Conservation (phyloP, 2,888 invertebrate genomes). For the Drosophila neotestacea region DNA sequence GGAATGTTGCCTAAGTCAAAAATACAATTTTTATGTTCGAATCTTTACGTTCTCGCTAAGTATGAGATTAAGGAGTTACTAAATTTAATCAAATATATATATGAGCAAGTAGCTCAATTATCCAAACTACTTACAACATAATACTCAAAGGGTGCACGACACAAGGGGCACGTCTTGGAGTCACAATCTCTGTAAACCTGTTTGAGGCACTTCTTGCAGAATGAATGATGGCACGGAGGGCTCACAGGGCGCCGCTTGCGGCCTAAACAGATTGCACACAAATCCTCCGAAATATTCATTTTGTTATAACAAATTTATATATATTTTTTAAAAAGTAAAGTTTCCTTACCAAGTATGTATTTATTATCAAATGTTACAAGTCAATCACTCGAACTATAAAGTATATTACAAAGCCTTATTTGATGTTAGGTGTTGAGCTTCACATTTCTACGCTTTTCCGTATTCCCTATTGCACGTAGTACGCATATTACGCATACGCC, state of each 20-base stretch:
- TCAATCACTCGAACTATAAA: conserved; percentile 22
- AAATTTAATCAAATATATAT: background rate
- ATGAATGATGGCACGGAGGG: conserved; percentile 56
- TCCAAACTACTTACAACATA: conserved; percentile 56
- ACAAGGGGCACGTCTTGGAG: conserved; percentile 56
- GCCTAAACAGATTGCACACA: conserved; percentile 52
- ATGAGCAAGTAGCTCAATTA: too few relatives aligned
- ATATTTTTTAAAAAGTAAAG: background rate
- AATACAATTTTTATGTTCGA: conserved; percentile 46
- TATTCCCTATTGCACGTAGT: conserved; percentile 5
- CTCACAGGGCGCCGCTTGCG: conserved; percentile 46
- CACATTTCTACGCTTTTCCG: background rate
- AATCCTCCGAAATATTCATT: conserved; percentile 45
- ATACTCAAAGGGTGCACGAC: conserved; percentile 59
- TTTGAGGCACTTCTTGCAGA: conserved; percentile 55
- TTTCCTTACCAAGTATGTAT: conserved; percentile 1
- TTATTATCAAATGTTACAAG: conserved; percentile 11
- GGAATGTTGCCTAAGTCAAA: conserved; percentile 32
- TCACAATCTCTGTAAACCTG: conserved; percentile 38
- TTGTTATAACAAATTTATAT: conserved; percentile 2
- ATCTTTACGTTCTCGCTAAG: conserved; percentile 38
- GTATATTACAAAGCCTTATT: conserved; percentile 28
- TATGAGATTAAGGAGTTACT: too few relatives aligned
- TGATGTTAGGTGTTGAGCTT: background rate
- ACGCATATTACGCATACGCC: conserved; percentile 32